A percentile compares a stretch with the other conserved stretches of the same genome.
phyloP scores from a whole-genome alignment of 1,140 invertebrate species.

The Meloidogyne hapla region DNA sequence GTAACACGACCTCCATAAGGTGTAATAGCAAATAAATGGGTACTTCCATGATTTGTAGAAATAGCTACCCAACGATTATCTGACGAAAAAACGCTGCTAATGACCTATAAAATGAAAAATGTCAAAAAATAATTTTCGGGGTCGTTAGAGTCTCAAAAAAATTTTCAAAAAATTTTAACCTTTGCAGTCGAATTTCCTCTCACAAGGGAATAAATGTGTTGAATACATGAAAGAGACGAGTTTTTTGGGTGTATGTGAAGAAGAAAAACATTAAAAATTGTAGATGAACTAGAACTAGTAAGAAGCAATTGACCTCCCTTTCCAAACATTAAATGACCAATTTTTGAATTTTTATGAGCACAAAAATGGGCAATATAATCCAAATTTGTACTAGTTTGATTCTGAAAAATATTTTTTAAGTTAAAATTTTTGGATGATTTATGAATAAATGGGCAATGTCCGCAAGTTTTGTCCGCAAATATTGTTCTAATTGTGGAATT shows the following conservation, averaged over 20 bases:
- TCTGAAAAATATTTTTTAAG: constrained; percentile 38
- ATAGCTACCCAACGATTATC: constrained; percentile 93
- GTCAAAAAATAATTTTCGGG: no score
- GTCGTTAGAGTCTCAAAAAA: constrained; percentile 12
- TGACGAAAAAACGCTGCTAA: constrained; percentile 71
- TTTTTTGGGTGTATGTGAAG: constrained; percentile 87
- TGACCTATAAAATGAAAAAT: constrained; percentile 66
- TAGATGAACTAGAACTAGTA: constrained; percentile 87
- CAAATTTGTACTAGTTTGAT: constrained; percentile 4
- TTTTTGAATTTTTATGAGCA: constrained; percentile 79
- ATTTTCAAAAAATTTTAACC: constrained; percentile 54
- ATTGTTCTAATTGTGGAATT: no score
- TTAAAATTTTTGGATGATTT: no score
- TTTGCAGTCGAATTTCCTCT: constrained; percentile 73
- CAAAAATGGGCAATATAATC: constrained; percentile 87
- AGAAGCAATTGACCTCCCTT: constrained; percentile 84
- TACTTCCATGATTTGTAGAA: constrained; percentile 88
- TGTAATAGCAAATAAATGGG: constrained; percentile 92
- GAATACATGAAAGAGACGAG: constrained; percentile 81
- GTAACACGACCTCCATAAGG: constrained; percentile 88
- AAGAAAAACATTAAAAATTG: constrained; percentile 92
- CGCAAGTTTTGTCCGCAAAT: no score
- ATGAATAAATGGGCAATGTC: no score
- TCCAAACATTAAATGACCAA: constrained; percentile 87
- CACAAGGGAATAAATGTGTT: constrained; percentile 92